Base-by-base conservation (phyloP, 2,888 invertebrate species). In the Pelosia muscerda region DNA sequence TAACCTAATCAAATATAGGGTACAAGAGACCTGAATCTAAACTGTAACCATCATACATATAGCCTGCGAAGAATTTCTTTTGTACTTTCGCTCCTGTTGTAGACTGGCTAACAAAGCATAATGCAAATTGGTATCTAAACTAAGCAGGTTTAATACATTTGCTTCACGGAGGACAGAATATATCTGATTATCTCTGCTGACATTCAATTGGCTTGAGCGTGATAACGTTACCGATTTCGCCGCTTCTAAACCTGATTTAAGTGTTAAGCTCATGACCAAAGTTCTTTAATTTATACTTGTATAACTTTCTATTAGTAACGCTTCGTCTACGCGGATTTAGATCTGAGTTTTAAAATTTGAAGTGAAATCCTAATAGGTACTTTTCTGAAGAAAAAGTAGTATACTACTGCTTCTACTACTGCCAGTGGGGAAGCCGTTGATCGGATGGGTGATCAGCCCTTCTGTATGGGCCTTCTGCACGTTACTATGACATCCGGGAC, bases 211-310 rank as follows among this genome's bases (percentile, higher is more conserved):
- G 5, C 9, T 8, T 55, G 55, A 55, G 15, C 23, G 23, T 25
- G 55, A 55, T 53, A 22, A 62, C 22, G 61, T 49, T 53, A 62
- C 8, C 22, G 61, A 62, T 62, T 53, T 62, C 61, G 15, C 28
- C 28, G 25, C 19, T 26, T 26, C 3, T 28, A 53, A 53, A 53
- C 61, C 49, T 25, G 49, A 28, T 62, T 62, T 49, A 15, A 53
- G 15, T 11, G 49, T 15, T 28, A 53, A 28, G 28, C 61, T 62
- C 49, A 5, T n/a, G 0, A 11, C 49, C 49, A 53, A 22, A 62
- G 53, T n/a, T n/a, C 49, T 49, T 49, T n/a, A 3, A 49, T 49
- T 49, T 49, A 26, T 26, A n/a, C 11, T 49, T 61, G n/a, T 61
- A 10, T 61, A 59, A 61, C 49, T 28, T 61, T 53, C 22, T 49